Percentiles rank a stretch among this genome's conserved stretches.
These are phyloP conservation scores for Tricholaema leucomelas DNA, from an alignment of 2,113 vertebrate genomes.

Conservation along the genomic window DNA sequence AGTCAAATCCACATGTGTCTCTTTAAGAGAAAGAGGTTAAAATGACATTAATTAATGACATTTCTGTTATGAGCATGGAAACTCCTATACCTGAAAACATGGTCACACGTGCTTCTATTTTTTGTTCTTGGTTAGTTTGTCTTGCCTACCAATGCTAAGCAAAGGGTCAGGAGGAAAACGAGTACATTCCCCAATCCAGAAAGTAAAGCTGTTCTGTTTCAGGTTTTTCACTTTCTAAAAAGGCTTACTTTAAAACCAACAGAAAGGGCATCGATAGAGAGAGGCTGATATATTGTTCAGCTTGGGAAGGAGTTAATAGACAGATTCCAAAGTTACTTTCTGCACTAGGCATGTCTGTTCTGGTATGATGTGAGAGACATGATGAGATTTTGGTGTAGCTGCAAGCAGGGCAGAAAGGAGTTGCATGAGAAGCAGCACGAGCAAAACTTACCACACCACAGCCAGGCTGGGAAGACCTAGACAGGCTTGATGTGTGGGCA, in stretches of 20 bases:
- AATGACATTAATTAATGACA: not conserved
- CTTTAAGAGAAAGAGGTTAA: fast-evolving
- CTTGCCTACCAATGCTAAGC: not conserved
- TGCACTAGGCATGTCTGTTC: not conserved
- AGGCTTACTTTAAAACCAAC: not conserved
- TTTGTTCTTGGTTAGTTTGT: not conserved
- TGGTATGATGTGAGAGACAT: fast-evolving
- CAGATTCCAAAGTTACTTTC: not conserved
- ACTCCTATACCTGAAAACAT: not conserved
- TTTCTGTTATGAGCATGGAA: not conserved
- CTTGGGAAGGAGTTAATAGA: not conserved
- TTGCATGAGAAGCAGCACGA: fast-evolving
- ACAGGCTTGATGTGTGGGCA: no score
- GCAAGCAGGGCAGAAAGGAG: not conserved
- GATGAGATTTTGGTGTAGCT: not conserved
- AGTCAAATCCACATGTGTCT: fast-evolving
- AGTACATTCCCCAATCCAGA: not conserved
- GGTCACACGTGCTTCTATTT: not conserved
- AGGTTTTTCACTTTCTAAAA: not conserved
- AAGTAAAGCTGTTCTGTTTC: not conserved
- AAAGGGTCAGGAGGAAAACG: not conserved
- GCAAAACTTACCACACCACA: not conserved
- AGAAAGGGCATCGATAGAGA: not conserved
- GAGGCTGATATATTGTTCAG: not conserved
- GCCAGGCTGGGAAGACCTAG: no score